Base-by-base conservation (phyloP, 1,140 invertebrate species). In the Lucilia sericata region DNA sequence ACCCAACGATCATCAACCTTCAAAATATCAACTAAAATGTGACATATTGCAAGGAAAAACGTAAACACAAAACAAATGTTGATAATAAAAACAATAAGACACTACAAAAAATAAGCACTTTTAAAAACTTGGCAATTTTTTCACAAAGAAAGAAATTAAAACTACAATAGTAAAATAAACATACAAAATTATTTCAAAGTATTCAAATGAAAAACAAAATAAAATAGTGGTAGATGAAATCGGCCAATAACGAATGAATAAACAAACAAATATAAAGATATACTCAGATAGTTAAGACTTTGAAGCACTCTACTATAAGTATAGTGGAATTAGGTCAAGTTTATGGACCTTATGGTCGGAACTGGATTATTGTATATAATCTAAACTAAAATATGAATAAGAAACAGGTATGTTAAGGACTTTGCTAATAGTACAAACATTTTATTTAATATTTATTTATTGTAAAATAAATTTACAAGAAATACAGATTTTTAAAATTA, bases 1-100 rank as follows among this genome's bases (percentile, higher is more conserved):
- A 70, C n/a, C 65, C 19, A 70, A 25, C 19, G 8, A 70, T 21
- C 9, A 10, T 7, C 65, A 70, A 70, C 65, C 65, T 70, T 70
- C 65, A 70, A 70, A 70, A 70, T 21, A 17, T 55, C 51, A 1
- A 70, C 65, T 5, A 70, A 70, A 21, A 21, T 10, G 2, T 70
- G 65, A 21, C 65, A 70, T 70, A 60, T 30, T 70, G 65, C 65
- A 70, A 70, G 65, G n/a, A 70, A 19, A 70, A 70, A 70, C 21
- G 21, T 70, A 21, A 70, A 70, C 65, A 70, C 65, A 70, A 70
- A 70, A 10, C 65, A 70, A 70, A 70, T 19, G n/a, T 70, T 9
- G 19, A 70, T 21, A 70, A 55, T 5, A 17, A n/a, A n/a, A 17
- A 70, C 65, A 21, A 21, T 10, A 70, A 25, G 9, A 70, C n/a